Conservation (phyloP, 2,888 invertebrate genomes). For the Lamellibrachia columna region DNA sequence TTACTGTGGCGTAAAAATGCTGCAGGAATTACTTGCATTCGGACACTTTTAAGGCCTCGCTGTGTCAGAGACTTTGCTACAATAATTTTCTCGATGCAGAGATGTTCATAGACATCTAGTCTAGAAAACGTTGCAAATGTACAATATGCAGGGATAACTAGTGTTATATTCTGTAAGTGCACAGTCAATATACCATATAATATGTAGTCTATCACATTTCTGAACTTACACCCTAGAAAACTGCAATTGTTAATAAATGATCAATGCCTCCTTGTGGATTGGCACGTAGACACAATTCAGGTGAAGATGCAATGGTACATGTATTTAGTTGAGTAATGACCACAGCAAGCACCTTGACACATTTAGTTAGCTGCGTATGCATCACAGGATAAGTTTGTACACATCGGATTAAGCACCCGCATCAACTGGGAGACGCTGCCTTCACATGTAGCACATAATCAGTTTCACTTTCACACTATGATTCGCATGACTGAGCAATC, state of each 20-base stretch:
- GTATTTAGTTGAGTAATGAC: neutral
- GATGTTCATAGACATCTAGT: neutral
- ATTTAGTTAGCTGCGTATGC: neutral
- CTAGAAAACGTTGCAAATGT: neutral
- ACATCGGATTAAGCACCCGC: neutral
- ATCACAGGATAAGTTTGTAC: neutral
- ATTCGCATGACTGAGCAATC: neutral
- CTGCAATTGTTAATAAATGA: neutral
- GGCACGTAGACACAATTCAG: neutral
- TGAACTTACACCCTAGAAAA: constrained; percentile 2
- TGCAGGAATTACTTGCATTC: neutral
- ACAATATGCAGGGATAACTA: neutral
- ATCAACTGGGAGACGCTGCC: constrained; percentile 1
- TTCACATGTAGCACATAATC: constrained; percentile 9
- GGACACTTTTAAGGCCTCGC: neutral
- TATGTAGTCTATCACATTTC: constrained; percentile 9
- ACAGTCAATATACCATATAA: neutral
- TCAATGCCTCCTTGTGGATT: neutral
- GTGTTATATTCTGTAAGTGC: neutral
- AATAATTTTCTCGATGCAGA: neutral
- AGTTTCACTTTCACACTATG: neutral
- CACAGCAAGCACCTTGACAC: neutral
- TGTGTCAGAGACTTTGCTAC: neutral
- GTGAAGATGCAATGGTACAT: neutral
- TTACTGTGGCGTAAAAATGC: neutral